These are phyloP conservation scores for Dasysyrphus tricinctus DNA, from an alignment of 2,888 invertebrate genomes.

Conservation along the genomic window DNA sequence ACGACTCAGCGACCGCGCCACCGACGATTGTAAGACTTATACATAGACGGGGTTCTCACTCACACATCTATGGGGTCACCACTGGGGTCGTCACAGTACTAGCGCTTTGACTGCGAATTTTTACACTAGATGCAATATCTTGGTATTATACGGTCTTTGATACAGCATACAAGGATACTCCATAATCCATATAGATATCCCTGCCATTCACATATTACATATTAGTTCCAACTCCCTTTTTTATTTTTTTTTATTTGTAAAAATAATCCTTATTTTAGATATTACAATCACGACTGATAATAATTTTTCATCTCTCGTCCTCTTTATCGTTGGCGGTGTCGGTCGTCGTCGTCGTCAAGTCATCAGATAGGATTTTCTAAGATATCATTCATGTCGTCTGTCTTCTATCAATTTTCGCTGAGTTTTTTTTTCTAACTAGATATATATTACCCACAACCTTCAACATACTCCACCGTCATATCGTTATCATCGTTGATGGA, in stretches of 20 bases:
- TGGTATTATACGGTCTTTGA: too few species aligned
- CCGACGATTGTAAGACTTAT: too few species aligned
- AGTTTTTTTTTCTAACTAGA: background rate
- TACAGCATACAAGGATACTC: too few species aligned
- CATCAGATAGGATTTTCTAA: constrained; percentile 9
- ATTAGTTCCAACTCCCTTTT: background rate
- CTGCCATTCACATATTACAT: background rate
- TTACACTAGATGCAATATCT: too few species aligned
- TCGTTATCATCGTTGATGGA: constrained; percentile 29
- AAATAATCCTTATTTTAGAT: constrained; percentile 47
- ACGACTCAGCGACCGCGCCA: too few species aligned
- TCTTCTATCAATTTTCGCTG: constrained; percentile 21
- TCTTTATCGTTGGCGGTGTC: background rate
- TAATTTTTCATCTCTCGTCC: constrained; percentile 46
- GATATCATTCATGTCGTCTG: constrained; percentile 31
- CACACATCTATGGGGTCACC: too few species aligned
- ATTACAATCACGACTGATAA: constrained; percentile 52
- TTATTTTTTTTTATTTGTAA: background rate
- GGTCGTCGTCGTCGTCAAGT: constrained; percentile 9
- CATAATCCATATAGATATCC: too few species aligned
- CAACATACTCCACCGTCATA: constrained; percentile 6
- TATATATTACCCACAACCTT: background rate
- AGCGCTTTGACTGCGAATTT: too few species aligned
- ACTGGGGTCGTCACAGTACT: too few species aligned
- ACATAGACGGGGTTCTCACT: too few species aligned